Conservation (phyloP, 2,888 invertebrate genomes). For the Slavum lentiscoides region DNA sequence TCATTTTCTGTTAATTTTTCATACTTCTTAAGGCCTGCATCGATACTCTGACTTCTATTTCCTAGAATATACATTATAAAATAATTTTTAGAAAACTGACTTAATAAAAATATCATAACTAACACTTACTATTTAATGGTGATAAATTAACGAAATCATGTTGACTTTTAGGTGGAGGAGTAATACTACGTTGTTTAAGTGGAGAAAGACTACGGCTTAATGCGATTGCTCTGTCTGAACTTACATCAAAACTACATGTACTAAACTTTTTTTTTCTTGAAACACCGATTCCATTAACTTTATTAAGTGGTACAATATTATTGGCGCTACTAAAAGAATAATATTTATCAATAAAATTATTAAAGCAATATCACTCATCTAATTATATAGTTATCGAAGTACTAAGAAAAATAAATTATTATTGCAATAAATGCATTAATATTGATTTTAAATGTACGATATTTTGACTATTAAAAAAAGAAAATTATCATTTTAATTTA, state of each 20-base stretch:
- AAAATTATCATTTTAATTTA: neutral
- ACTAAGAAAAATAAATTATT: neutral
- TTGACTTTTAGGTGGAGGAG: constrained; percentile 43
- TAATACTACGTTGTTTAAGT: constrained; percentile 42
- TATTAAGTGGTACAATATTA: constrained; percentile 16
- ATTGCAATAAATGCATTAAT: neutral
- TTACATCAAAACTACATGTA: constrained; percentile 40
- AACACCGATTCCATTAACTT: neutral
- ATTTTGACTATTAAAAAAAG: no score
- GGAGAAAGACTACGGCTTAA: constrained; percentile 48
- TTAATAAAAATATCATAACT: neutral
- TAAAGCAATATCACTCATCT: neutral
- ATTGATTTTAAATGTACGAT: no score
- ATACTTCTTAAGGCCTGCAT: constrained; percentile 21
- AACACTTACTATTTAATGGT: constrained; percentile 23
- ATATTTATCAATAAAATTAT: neutral
- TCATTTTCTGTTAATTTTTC: neutral
- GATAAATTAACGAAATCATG: constrained; percentile 8
- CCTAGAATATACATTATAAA: constrained; percentile 8
- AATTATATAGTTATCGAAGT: no score
- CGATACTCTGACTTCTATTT: constrained; percentile 36
- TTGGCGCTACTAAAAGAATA: constrained; percentile 1
- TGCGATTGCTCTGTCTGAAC: constrained; percentile 21
- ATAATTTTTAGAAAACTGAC: neutral
- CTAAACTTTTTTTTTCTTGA: constrained; percentile 39